Percentiles rank a stretch among this genome's conserved stretches.
Evolutionary conservation across 35 echinoderm and acorn worm genomes (phyloP).

Genomic region (Diadema setosum): DNA sequence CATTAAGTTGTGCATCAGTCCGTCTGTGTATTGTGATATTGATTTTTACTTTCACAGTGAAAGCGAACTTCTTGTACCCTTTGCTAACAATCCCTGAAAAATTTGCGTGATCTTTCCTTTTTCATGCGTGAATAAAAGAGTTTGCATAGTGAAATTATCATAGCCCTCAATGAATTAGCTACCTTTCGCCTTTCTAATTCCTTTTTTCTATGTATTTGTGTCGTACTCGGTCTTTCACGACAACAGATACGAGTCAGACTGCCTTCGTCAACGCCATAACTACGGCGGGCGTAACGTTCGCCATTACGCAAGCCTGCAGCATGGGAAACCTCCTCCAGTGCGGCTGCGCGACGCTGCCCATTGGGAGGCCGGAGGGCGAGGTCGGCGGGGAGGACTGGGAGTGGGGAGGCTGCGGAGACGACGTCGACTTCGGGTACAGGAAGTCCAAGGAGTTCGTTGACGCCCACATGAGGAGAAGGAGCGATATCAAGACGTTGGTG

Average conservation of each 20-base stretch:
- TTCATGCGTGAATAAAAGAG: no score
- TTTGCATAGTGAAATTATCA: no score
- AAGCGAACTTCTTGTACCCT: no score
- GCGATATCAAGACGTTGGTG: slow-evolving; percentile 84
- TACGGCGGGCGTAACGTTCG: slow-evolving; percentile 79
- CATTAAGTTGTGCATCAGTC: no score
- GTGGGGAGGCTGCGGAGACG: slow-evolving; percentile 95
- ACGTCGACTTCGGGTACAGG: slow-evolving; percentile 81
- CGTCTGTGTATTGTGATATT: no score
- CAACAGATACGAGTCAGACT: slow-evolving; percentile 92
- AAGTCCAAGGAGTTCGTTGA: slow-evolving; percentile 97
- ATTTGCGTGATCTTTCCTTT: no score
- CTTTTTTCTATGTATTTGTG: no score
- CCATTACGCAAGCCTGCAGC: slow-evolving; percentile 81
- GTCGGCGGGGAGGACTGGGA: slow-evolving; percentile 50
- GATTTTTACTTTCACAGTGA: no score
- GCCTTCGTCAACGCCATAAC: slow-evolving; percentile 88
- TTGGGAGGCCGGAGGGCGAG: not conserved
- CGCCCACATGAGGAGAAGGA: slow-evolving; percentile 55
- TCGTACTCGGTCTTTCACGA: no score
- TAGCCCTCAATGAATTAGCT: no score
- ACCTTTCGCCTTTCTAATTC: no score
- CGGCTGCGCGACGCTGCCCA: slow-evolving; percentile 65
- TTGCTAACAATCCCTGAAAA: no score
- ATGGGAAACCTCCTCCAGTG: slow-evolving; percentile 86